Conservation (phyloP, 30 jellyfish, hydroid and myxozoan genomes). For the Chrysaora quinquecirrha region DNA sequence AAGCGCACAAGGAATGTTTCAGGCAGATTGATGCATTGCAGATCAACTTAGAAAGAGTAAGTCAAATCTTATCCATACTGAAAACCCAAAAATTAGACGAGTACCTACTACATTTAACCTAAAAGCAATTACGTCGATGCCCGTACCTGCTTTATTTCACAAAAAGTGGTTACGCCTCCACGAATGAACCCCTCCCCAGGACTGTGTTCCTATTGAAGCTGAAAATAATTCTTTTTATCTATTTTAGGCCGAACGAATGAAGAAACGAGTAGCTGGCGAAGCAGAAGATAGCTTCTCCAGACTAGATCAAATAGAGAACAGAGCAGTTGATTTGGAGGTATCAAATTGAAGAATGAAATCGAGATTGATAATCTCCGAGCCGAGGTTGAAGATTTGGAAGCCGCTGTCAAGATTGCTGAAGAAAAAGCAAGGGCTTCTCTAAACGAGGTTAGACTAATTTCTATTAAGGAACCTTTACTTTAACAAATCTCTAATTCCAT, state of each 20-base stretch:
- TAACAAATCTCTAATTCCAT: no score
- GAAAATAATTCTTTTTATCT: neutral
- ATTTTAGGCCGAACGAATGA: constrained; percentile 65
- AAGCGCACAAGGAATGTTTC: constrained; percentile 64
- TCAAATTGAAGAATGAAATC: constrained; percentile 58
- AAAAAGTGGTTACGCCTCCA: no score
- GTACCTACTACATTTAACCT: no score
- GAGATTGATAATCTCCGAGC: constrained; percentile 59
- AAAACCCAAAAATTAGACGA: no score
- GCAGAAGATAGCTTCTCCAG: constrained; percentile 41
- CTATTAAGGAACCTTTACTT: no score
- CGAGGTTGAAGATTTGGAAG: constrained; percentile 63
- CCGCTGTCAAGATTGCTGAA: constrained; percentile 34
- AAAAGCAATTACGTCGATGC: no score
- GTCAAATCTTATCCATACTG: no score
- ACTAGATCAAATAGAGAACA: constrained; percentile 39
- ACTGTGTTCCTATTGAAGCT: neutral
- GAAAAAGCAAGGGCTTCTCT: constrained; percentile 41
- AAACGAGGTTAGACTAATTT: constrained; percentile 39
- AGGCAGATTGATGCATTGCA: constrained; percentile 59
- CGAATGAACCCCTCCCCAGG: no score
- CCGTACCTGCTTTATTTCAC: no score
- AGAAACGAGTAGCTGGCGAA: constrained; percentile 50
- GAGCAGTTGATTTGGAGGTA: constrained; percentile 36
- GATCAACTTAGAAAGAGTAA: constrained; percentile 53